Conservation (phyloP, 2,797 vertebrate genomes). For the Pangasius krempfi region DNA sequence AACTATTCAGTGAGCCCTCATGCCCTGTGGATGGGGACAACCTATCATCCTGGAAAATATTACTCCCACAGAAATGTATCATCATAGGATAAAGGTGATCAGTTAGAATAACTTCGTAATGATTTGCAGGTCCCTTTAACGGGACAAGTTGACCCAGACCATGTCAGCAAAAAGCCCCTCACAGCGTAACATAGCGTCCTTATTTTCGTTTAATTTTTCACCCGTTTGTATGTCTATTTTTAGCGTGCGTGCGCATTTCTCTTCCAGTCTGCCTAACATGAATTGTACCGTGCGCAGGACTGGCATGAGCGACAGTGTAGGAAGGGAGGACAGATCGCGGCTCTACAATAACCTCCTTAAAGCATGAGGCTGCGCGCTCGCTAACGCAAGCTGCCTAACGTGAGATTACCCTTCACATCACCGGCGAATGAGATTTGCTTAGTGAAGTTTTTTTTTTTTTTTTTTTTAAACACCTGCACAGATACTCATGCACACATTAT, state of each 20-base stretch:
- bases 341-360: not conserved
- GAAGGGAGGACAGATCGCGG: not conserved
- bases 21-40: not conserved
- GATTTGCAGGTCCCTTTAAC: not conserved
- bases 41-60: not conserved
- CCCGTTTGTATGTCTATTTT: not conserved
- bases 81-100: not conserved
- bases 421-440: not conserved
- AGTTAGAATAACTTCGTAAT: not conserved
- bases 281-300: not conserved
- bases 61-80: not conserved
- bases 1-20: not conserved
- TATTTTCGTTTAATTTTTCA: not conserved
- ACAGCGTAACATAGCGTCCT: not conserved
- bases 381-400: not conserved
- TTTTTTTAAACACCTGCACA: not conserved
- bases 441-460: not conserved
- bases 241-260: conserved; percentile 5
- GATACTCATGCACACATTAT: not conserved
- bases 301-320: not conserved
- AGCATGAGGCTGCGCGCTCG: not conserved
- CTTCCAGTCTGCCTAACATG: not conserved
- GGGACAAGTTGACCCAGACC: not conserved
- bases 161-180: not conserved
- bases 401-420: not conserved